Evolutionary conservation across 2,888 invertebrate genomes (phyloP).

Genomic region (Agrotis exclamationis): DNA sequence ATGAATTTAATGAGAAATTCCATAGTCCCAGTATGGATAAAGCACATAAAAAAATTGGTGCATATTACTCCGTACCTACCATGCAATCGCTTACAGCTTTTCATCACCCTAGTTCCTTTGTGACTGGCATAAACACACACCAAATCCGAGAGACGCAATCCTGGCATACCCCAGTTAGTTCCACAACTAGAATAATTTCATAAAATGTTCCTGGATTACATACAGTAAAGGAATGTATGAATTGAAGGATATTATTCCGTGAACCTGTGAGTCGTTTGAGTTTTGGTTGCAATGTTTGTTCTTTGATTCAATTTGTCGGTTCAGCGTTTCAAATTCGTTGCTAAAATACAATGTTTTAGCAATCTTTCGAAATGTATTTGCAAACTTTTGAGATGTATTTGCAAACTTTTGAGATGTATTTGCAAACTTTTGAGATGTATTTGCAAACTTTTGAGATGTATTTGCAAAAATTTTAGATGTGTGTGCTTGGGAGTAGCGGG

Average conservation of each 20-base stretch:
- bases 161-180: constrained; percentile 31
- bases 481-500: too few relatives aligned
- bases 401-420: neutral
- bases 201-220: constrained; percentile 28
- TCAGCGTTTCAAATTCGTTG: neutral
- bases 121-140: constrained; percentile 33
- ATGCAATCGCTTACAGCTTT: constrained; percentile 34
- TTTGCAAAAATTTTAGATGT: neutral
- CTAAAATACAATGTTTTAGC: constrained; percentile 5
- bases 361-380: neutral
- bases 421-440: neutral
- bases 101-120: constrained; percentile 51
- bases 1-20: neutral
- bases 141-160: constrained; percentile 26
- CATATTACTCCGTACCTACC: constrained; percentile 3
- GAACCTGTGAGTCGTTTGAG: neutral
- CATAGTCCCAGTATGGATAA: neutral
- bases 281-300: constrained; percentile 20
- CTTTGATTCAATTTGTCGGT: constrained; percentile 1
- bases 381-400: neutral
- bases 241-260: constrained; percentile 23
- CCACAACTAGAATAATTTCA: constrained; percentile 33
- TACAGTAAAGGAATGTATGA: neutral
- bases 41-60: neutral
- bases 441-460: neutral